phyloP scores from a whole-genome alignment of 2,113 vertebrate genomes.

The Caranx melampygus region DNA sequence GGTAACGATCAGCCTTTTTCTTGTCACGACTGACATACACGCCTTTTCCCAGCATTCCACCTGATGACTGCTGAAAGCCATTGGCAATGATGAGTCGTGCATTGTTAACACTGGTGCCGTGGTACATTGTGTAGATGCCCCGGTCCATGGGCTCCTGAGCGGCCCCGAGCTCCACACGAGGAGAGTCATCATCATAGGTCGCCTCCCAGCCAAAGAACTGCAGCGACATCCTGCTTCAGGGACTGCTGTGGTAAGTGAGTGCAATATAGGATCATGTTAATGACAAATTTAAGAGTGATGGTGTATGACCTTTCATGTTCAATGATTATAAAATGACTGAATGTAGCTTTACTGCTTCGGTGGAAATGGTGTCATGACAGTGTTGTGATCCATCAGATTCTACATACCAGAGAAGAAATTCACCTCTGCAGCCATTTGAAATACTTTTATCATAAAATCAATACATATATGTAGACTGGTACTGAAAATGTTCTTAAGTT shows the following conservation, averaged over 20 bases:
- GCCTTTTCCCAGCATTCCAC: conserved; percentile 79
- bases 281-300: neutral
- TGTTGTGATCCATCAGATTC: too few species aligned
- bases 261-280: neutral
- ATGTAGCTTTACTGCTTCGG: too few species aligned
- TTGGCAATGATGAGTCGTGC: conserved; percentile 67
- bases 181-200: conserved; percentile 48
- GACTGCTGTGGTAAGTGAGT: neutral
- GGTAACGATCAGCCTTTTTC: conserved; percentile 76
- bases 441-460: too few species aligned
- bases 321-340: too few species aligned
- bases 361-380: too few species aligned
- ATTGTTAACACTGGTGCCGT: conserved; percentile 48
- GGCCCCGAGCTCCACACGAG: conserved; percentile 9
- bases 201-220: conserved; percentile 65
- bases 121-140: conserved; percentile 67
- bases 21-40: conserved; percentile 81
- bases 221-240: conserved; percentile 47
- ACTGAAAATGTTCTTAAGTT: too few species aligned
- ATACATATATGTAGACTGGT: too few species aligned
- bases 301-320: too few species aligned
- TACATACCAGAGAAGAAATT: too few species aligned
- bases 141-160: conserved; percentile 48
- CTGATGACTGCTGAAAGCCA: conserved; percentile 74
- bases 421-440: too few species aligned